phyloP scores from a whole-genome alignment of 2,113 vertebrate genomes.

The Athene noctua region DNA sequence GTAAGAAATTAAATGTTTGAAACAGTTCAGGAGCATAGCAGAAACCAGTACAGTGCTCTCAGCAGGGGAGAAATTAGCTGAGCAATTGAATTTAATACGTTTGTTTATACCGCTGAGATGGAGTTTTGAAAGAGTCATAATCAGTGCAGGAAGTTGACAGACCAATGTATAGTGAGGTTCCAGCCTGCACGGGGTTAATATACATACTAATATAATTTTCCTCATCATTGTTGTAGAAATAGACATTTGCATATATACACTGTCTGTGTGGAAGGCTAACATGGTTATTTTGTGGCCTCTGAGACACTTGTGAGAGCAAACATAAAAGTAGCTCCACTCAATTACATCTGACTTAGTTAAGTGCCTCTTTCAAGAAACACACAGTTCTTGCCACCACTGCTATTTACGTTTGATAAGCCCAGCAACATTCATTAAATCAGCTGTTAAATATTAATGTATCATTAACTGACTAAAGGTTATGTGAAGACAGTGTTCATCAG shows the following conservation, averaged over 20 bases:
- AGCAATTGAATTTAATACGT: not conserved
- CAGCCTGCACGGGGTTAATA: not conserved
- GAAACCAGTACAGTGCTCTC: not conserved
- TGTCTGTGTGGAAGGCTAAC: not conserved
- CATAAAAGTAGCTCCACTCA: not conserved
- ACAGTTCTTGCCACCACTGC: not conserved
- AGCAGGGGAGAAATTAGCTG: not conserved
- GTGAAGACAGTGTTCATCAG: not conserved
- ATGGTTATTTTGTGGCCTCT: not conserved
- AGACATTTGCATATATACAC: not conserved
- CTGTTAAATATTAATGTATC: not conserved
- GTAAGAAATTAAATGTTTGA: not conserved
- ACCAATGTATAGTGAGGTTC: not conserved
- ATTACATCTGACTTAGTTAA: not conserved
- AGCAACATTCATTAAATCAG: not conserved
- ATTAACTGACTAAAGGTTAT: not conserved
- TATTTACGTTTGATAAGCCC: not conserved
- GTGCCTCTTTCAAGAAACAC: not conserved
- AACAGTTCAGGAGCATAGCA: not conserved
- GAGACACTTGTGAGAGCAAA: not conserved
- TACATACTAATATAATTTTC: not conserved
- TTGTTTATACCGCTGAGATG: not conserved
- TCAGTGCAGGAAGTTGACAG: not conserved
- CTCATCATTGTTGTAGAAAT: not conserved
- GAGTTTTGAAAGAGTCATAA: conserved; percentile 6